Conservation (phyloP, 30 jellyfish, hydroid and myxozoan species). For the Cassiopea xamachana region DNA sequence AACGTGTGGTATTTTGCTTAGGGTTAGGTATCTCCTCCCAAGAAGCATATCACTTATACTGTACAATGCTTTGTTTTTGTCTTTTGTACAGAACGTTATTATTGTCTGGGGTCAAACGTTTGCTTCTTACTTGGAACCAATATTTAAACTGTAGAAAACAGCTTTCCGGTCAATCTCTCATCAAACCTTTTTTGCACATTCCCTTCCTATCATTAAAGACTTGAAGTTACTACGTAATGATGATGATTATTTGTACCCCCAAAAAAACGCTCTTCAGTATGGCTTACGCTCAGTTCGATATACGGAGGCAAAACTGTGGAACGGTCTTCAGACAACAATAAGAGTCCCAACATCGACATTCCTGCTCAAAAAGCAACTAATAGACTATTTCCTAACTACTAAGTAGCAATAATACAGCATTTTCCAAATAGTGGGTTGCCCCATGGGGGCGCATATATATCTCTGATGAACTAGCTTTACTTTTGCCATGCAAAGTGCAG, state of each 20-base stretch:
- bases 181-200: conserved; percentile 14
- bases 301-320: no score
- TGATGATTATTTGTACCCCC: not conserved
- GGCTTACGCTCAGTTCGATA: conserved; percentile 3
- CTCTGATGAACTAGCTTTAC: no score
- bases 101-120: not conserved
- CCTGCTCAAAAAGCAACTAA: no score
- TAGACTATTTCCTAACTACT: no score
- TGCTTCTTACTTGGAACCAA: not conserved
- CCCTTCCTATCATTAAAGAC: conserved; percentile 10
- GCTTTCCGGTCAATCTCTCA: conserved; percentile 12
- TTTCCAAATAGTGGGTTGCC: no score
- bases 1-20: conserved; percentile 3
- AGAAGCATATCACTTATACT: not conserved
- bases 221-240: not conserved
- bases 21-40: conserved; percentile 6
- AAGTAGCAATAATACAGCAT: no score
- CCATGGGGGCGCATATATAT: no score
- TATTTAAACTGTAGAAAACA: not conserved
- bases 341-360: no score
- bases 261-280: not conserved
- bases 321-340: no score
- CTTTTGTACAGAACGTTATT: not conserved
- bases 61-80: not conserved
- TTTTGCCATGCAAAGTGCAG: no score